phyloP scores from a whole-genome alignment of 2,888 invertebrate genomes.

The Troilus luridus region DNA sequence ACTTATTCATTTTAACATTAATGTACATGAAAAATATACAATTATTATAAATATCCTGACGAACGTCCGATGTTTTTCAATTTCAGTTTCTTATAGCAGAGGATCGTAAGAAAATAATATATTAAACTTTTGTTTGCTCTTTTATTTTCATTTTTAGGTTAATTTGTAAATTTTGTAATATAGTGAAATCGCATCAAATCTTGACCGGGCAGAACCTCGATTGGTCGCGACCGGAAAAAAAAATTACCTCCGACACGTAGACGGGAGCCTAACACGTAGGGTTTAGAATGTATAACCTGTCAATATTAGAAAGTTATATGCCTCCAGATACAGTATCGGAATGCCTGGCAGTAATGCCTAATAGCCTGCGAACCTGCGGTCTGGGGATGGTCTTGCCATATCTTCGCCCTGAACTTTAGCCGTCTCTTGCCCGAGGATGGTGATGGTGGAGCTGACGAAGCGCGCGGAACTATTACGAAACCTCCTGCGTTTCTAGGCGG shows the following conservation, averaged over 20 bases:
- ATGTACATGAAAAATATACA: too few relatives aligned
- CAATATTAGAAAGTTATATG: constrained; percentile 43
- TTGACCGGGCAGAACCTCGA: neutral
- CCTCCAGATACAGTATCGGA: constrained; percentile 29
- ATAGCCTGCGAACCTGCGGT: constrained; percentile 20
- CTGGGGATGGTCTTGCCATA: constrained; percentile 10
- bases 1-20: too few relatives aligned
- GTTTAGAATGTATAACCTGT: constrained; percentile 30
- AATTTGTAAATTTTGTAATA: too few relatives aligned
- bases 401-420: constrained; percentile 31
- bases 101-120: too few relatives aligned
- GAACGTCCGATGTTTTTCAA: too few relatives aligned
- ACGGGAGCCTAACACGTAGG: constrained; percentile 27
- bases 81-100: too few relatives aligned
- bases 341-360: constrained; percentile 27
- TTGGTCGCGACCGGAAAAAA: neutral
- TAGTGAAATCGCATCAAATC: neutral
- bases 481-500: constrained; percentile 1
- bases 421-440: neutral
- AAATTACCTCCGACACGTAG: constrained; percentile 32
- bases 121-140: too few relatives aligned
- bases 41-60: too few relatives aligned
- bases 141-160: too few relatives aligned
- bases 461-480: neutral
- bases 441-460: neutral